Base-by-base conservation (phyloP, 2,113 vertebrate genomes). In the Tamias sibiricus region DNA sequence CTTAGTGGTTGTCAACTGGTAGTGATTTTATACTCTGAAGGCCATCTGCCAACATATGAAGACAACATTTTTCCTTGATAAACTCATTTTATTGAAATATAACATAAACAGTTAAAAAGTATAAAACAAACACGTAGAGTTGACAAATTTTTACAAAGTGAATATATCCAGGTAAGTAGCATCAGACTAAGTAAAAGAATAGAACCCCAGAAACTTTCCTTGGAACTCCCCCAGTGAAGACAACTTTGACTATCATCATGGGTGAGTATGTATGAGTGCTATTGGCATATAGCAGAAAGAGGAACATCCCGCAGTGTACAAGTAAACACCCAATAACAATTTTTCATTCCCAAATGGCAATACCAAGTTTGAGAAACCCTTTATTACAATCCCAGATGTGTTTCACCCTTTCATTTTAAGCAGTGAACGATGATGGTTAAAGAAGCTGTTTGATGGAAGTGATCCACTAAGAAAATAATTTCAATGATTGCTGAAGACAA, bases 391-490 rank as follows among this genome's bases (percentile, higher is more conserved):
- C 2, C 10, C 26, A 64, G 20, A 87, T 37, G 62, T 68, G 37
- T 10, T 62, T 32, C 52, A 75, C 32, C 87, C 44, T 87, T 85
- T 66, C 35, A 81, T 22, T 52, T 91, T 16, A 88, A 87, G 10
- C 10, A 71, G 30, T 19, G n/a, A 66, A 37, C 42, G 14, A 71
- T 28, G 6, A 54, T 66, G 24, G 19, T n/a, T 80, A 66, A 19
- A 95, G 28, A 22, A 91, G n/a, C 40, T 93, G 68, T 72, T 35
- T 71, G 22, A 28, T 85, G n/a, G 26, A 74, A 94, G 44, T 88
- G 40, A 88, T 47, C 57, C 71, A 97, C 7, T 59, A 17, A 90
- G 59, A 93, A 92, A 77, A 96, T 62, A 88, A 40, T 42, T 82
- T 81, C 22, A 8, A 76, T 84, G 40, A 54, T 90, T 40, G 95